Evolutionary conservation across 2,797 vertebrate genomes (phyloP).

Genomic region (Mus caroli): DNA sequence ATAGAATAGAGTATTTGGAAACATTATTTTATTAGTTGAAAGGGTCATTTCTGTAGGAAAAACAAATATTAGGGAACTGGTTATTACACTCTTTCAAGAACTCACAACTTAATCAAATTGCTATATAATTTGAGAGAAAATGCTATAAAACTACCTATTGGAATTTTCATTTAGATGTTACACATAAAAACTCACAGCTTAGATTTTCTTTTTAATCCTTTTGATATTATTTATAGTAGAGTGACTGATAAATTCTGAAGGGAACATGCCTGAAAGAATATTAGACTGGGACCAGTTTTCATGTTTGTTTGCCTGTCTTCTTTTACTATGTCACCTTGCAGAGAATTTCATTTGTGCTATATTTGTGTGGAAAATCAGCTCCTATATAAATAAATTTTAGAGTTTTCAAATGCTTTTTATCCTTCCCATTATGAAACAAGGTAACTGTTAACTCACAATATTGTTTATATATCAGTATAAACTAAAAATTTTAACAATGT

Average conservation of each 20-base stretch:
- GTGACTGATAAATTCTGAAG: background rate
- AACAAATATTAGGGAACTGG: background rate
- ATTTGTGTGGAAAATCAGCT: background rate
- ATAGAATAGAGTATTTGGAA: background rate
- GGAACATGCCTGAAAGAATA: background rate
- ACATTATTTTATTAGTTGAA: background rate
- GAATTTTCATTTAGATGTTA: slow-evolving; percentile 7
- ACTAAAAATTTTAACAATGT: background rate
- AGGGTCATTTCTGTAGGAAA: slow-evolving; percentile 13
- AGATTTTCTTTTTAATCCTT: background rate
- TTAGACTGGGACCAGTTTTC: background rate
- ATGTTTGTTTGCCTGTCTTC: background rate
- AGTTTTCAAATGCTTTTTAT: background rate
- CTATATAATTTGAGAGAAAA: slow-evolving; percentile 43
- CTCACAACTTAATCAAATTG: slow-evolving; percentile 14
- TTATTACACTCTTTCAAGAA: background rate
- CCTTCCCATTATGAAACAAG: slow-evolving; percentile 9
- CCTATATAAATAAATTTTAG: slow-evolving; percentile 25
- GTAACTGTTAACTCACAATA: slow-evolving; percentile 12
- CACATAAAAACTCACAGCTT: background rate
- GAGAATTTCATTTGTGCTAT: background rate
- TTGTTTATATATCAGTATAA: slow-evolving; percentile 31
- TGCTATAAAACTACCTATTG: background rate
- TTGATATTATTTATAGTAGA: slow-evolving; percentile 27
- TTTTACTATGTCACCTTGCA: background rate